Base-by-base conservation (phyloP, 2,797 vertebrate genomes). In the Coranthus polyacanthus region DNA sequence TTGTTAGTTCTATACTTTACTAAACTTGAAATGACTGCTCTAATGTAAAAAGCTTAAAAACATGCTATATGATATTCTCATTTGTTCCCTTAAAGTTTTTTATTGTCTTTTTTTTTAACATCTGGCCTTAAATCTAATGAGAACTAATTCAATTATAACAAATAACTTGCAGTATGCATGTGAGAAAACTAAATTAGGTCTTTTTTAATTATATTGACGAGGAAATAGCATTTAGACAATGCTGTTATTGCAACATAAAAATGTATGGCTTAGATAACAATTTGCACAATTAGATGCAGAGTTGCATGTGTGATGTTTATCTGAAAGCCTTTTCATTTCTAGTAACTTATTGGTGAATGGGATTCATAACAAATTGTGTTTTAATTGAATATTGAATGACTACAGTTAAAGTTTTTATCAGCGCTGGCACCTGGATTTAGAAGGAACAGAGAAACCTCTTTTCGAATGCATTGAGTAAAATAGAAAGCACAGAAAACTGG, bases 161-260 rank as follows among this genome's bases (percentile, higher is more conserved):
- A 64, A 68, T 58, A 22, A 45, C 15, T 47, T 64, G 52, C 53
- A 44, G n/a, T 74, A 49, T 62, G 39, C 20, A 26, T 63, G 29
- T 44, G 12, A 12, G 9, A 47, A 15, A 56, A 70, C 68, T 59
- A 1, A 58, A 49, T 70, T 59, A 49, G 10, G 59, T 38, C 4
- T 65, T 60, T 62, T 44, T 54, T 9, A 62, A 38, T 38, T 43
- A 6, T 15, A 49, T 50, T 22, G 44, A 61, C 29, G 54, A 56
- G 55, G 29, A 72, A 65, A 72, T 64, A 60, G 1, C 4, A 75
- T 75, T 53, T 6, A 56, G 13, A 38, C 5, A 11, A 2, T 49
- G 43, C 60, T 34, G 38, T 55, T 20, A 44, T 43, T 29, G 2
- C 3, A 3, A 15, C 39, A 59, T 49, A 12, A 47, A 42, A 20